These are phyloP conservation scores for Spilarctia lutea DNA, from an alignment of 2,888 invertebrate genomes.

Conservation along the genomic window DNA sequence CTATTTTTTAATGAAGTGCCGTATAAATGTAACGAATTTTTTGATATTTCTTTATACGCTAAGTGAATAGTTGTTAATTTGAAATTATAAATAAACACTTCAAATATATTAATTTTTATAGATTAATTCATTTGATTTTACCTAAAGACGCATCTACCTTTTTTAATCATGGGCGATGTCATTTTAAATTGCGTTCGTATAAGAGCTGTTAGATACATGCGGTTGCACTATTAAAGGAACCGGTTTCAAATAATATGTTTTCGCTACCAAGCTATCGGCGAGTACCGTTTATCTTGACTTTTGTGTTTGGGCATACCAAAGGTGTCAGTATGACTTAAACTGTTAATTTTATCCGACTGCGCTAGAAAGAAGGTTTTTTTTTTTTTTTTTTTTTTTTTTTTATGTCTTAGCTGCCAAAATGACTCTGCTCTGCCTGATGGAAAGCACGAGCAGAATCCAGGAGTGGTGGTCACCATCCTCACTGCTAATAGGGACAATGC, in stretches of 20 bases:
- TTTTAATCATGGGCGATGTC: conserved; percentile 32
- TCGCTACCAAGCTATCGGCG: conserved; percentile 30
- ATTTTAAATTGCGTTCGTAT: conserved; percentile 46
- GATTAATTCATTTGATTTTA: conserved; percentile 5
- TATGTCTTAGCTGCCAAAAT: too few relatives aligned
- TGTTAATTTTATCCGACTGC: neutral
- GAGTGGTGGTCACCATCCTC: too few relatives aligned
- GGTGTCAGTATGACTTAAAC: neutral
- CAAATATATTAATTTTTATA: neutral
- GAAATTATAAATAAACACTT: too few relatives aligned
- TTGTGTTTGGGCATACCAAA: conserved; percentile 15
- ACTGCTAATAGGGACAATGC: too few relatives aligned
- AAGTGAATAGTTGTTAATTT: too few relatives aligned
- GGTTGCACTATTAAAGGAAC: conserved; percentile 50
- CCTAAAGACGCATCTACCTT: conserved; percentile 31
- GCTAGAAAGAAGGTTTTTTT: neutral
- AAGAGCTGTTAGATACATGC: conserved; percentile 39
- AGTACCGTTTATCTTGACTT: conserved; percentile 23
- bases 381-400: too few relatives aligned
- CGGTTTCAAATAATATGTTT: conserved; percentile 48
- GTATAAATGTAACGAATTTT: too few relatives aligned
- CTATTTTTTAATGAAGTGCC: too few relatives aligned
- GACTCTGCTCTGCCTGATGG: too few relatives aligned
- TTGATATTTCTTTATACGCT: too few relatives aligned
- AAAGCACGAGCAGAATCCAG: too few relatives aligned